Percentiles rank a stretch among this genome's conserved stretches.
These are phyloP conservation scores for Ceriagrion tenellum DNA, from an alignment of 2,888 invertebrate genomes.

Conservation along the genomic window DNA sequence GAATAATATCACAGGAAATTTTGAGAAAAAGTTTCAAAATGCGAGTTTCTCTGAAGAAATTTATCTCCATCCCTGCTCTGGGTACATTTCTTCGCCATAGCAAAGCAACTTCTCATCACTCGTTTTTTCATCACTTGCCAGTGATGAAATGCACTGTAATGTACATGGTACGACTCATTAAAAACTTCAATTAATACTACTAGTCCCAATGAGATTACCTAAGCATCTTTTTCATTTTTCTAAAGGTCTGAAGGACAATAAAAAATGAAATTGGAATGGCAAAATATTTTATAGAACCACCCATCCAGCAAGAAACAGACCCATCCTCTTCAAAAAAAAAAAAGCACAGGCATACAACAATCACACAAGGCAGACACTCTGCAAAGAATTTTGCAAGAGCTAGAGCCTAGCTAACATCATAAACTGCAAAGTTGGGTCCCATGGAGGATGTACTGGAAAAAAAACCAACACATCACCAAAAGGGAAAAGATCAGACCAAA, in stretches of 20 bases:
- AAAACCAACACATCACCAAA: slow-evolving; percentile 33
- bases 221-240: slow-evolving; percentile 63
- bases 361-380: slow-evolving; percentile 36
- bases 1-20: slow-evolving; percentile 68
- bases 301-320: slow-evolving; percentile 60
- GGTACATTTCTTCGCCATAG: slow-evolving; percentile 2
- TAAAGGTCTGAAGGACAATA: slow-evolving; percentile 56
- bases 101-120: slow-evolving; percentile 48
- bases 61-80: slow-evolving; percentile 51
- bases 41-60: slow-evolving; percentile 64
- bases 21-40: slow-evolving; percentile 67
- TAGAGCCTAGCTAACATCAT: slow-evolving; percentile 27
- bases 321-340: slow-evolving; percentile 57
- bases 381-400: slow-evolving; percentile 13
- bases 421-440: slow-evolving; percentile 51
- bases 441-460: slow-evolving; percentile 1
- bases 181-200: slow-evolving; percentile 62
- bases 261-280: slow-evolving; percentile 65
- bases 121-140: slow-evolving; percentile 20
- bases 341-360: slow-evolving; percentile 57
- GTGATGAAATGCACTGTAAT: slow-evolving; percentile 29
- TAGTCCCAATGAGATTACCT: slow-evolving; percentile 62
- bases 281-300: slow-evolving; percentile 61
- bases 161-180: slow-evolving; percentile 56
- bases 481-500: slow-evolving; percentile 47